Percentiles rank a stretch among this genome's conserved stretches.
Evolutionary conservation across 2,797 vertebrate species (phyloP).

Genomic region (Ctenopoma multispine): DNA sequence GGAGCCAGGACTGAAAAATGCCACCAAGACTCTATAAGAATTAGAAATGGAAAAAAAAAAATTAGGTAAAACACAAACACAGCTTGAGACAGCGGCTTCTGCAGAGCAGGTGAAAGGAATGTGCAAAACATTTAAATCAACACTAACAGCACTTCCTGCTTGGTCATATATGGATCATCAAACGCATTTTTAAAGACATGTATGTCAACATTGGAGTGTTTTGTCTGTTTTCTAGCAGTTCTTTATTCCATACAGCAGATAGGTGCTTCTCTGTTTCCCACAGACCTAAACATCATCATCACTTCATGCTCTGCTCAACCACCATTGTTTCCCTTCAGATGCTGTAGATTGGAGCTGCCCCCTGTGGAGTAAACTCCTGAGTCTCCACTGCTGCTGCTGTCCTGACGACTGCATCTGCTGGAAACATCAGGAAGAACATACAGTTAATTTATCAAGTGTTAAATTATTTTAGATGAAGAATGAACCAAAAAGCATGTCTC

Average conservation of each 20-base stretch:
- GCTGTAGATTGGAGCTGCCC: slow-evolving; percentile 47
- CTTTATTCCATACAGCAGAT: neutral
- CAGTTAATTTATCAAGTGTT: too few species aligned
- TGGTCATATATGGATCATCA: neutral
- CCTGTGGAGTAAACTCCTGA: slow-evolving; percentile 79
- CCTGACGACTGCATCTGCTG: slow-evolving; percentile 65
- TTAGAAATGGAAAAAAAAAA: too few species aligned
- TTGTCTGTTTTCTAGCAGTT: neutral
- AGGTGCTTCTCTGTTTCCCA: too few species aligned
- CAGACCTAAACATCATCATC: too few species aligned
- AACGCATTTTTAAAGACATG: neutral
- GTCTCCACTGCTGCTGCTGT: slow-evolving; percentile 77
- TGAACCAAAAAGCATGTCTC: too few species aligned
- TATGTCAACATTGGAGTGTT: neutral
- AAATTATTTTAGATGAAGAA: too few species aligned
- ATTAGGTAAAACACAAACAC: too few species aligned
- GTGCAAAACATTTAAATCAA: neutral
- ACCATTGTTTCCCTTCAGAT: too few species aligned
- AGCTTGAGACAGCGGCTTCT: neutral
- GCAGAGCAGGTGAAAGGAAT: too few species aligned
- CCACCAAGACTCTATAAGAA: too few species aligned
- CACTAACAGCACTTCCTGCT: neutral
- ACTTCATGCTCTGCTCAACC: neutral
- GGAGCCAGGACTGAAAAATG: too few species aligned
- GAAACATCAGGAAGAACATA: neutral